phyloP scores from a whole-genome alignment of 2,888 invertebrate genomes.

The Aleiodes leptofemur region DNA sequence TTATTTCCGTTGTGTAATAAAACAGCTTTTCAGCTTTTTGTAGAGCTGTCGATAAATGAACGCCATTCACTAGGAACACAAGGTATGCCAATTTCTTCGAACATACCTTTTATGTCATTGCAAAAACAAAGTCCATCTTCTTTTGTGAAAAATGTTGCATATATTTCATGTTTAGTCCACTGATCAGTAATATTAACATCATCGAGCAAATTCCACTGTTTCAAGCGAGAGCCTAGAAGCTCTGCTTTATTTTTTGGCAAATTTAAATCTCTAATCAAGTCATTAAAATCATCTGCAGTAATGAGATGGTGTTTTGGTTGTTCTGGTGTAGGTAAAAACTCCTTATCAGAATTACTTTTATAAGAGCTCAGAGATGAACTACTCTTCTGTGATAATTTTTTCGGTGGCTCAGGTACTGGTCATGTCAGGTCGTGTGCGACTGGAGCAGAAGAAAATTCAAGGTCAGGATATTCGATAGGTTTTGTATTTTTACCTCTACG shows the following conservation, averaged over 20 bases:
- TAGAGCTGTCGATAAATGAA: conserved; percentile 37
- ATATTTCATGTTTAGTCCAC: conserved; percentile 47
- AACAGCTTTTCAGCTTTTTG: conserved; percentile 43
- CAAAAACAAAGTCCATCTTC: conserved; percentile 56
- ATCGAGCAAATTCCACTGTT: conserved; percentile 52
- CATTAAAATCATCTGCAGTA: conserved; percentile 52
- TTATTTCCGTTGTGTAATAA: conserved; percentile 41
- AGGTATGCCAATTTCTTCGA: conserved; percentile 51
- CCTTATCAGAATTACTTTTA: conserved; percentile 32
- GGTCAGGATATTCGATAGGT: conserved; percentile 48
- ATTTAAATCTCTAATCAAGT: conserved; percentile 56
- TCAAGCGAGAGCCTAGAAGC: conserved; percentile 53
- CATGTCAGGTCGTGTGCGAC: conserved; percentile 19
- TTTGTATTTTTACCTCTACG: conserved; percentile 52
- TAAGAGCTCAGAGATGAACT: conserved; percentile 26
- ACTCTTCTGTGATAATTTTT: conserved; percentile 35
- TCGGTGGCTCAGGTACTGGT: conserved; percentile 39
- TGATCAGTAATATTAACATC: conserved; percentile 46
- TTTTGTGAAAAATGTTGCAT: conserved; percentile 51
- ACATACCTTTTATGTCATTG: conserved; percentile 54
- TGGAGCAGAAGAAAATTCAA: conserved; percentile 40
- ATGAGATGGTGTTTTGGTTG: conserved; percentile 43
- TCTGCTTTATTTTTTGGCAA: conserved; percentile 54
- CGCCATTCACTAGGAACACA: conserved; percentile 36
- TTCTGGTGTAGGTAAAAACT: conserved; percentile 40